Evolutionary conservation across 2,888 invertebrate species (phyloP), one percentile per base, ranked within the genome.

Genomic region (Cantharis rustica): DNA sequence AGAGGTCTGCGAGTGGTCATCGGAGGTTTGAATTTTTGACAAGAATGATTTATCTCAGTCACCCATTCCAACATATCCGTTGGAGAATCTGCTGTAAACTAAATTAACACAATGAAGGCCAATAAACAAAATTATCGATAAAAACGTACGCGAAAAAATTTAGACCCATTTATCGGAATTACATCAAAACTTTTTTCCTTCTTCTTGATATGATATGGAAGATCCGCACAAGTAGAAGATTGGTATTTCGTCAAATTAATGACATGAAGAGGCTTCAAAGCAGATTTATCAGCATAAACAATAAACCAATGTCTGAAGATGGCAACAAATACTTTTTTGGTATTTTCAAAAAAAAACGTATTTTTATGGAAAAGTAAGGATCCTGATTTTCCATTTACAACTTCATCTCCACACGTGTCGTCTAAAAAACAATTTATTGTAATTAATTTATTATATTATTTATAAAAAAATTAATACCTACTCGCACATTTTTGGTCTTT

Each of bases 31-130:
- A 71, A 63, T 23, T 66, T 64, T n/a, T n/a, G 7, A n/a, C 9
- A 47, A n/a, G 47, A 47, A n/a, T 13, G 9, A 16, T 77, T 81
- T 15, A 80, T 79, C 68, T 79, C 75, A 26, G 69, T 31, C 11
- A 79, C 69, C 80, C 80, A 80, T 63, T 80, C 76, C 10, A 77
- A 17, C 77, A 79, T 76, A 69, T 80, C 80, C 72, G 78, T 78
- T 15, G 64, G 15, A 4, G 80, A 73, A 73, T 61, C 31, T 68
- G 79, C 80, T 73, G 68, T 79, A 74, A 80, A 80, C 80, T 80
- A 20, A 47, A 70, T 75, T 63, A 63, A 63, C 16, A n/a, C 7
- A n/a, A n/a, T 47, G n/a, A 47, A n/a, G 13, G 15, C 16, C 15
- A 3, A 31, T 9, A 7, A 23, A 15, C 11, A 20, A 62, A 16